phyloP scores from a whole-genome alignment of 2,113 vertebrate genomes.

The Neogale vison region DNA sequence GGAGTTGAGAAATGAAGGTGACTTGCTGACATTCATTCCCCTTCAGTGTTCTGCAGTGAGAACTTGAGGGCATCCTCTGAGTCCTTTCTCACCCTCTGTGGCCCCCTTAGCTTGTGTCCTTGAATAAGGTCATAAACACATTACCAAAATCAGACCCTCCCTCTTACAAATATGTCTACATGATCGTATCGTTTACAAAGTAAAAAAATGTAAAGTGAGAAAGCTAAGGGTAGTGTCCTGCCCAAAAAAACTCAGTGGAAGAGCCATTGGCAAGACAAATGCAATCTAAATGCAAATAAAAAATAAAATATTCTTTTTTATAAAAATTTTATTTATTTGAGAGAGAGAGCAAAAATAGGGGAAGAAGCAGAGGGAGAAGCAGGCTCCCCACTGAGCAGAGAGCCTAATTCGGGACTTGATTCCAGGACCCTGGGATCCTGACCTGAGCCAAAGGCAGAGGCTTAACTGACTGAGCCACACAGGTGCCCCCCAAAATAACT shows the following conservation, averaged over 20 bases:
- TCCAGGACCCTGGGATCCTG: background rate
- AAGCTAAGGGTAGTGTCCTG: background rate
- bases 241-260: background rate
- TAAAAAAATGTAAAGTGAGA: background rate
- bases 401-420: background rate
- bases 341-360: background rate
- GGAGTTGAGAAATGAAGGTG: background rate
- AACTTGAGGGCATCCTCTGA: background rate
- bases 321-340: background rate
- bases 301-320: background rate
- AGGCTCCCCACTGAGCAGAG: background rate
- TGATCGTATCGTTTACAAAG: background rate
- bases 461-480: background rate
- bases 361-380: background rate
- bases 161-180: background rate
- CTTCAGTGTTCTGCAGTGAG: background rate
- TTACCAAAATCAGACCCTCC: background rate
- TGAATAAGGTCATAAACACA: background rate
- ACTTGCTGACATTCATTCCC: background rate
- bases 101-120: background rate
- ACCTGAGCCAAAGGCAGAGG: background rate
- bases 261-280: background rate
- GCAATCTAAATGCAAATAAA: background rate
- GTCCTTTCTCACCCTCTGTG: background rate
- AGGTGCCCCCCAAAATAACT: too few species aligned